Base-by-base conservation (phyloP, 2,797 vertebrate species). In the Melanotaenia maccullochi region DNA sequence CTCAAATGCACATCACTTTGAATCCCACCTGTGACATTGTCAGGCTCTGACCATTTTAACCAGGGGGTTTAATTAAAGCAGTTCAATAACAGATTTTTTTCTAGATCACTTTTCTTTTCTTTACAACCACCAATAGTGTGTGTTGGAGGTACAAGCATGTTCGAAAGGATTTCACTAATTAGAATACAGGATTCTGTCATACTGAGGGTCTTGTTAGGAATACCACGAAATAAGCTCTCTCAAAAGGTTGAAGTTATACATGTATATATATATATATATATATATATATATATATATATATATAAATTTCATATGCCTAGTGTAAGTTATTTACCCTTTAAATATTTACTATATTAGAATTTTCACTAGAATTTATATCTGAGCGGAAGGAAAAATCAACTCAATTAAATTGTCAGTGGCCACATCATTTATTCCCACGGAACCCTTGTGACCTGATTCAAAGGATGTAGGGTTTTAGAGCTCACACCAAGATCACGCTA, bases 61-160 rank as follows among this genome's bases (percentile, higher is more conserved):
- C 65, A 30, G 76, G 74, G 70, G 71, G 80, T 56, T 87, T 92
- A 90, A 93, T 93, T 94, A 92, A 93, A 28, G 68, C 44, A 63
- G 89, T 85, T 93, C 92, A 89, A 93, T 92, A 91, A 85, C 85
- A 91, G 30, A 30, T 30, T 91, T 85, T 92, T 81, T 89, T 85
- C 83, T 76, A 40, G 52, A 91, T 90, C 89, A 82, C 88, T 92
- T 92, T 93, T 61, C 92, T 90, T 92, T 91, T 84, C 90, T 79
- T 76, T 82, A 71, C 75, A 77, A 65, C 79, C 61, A 66, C 35
- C 85, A 82, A 89, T 77, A 71, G 81, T 61, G 75, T 88, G 83
- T 79, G 72, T 76, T 76, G 51, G 61, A 79, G 77, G 70, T 73
- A 73, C 78, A 66, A 68, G 69, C 44, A 25, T 83, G 75, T 87